Evolutionary conservation across 2,888 invertebrate genomes (phyloP), one percentile per base, ranked within the genome.

Genomic region (Poecilobothrus nobilitatus): DNA sequence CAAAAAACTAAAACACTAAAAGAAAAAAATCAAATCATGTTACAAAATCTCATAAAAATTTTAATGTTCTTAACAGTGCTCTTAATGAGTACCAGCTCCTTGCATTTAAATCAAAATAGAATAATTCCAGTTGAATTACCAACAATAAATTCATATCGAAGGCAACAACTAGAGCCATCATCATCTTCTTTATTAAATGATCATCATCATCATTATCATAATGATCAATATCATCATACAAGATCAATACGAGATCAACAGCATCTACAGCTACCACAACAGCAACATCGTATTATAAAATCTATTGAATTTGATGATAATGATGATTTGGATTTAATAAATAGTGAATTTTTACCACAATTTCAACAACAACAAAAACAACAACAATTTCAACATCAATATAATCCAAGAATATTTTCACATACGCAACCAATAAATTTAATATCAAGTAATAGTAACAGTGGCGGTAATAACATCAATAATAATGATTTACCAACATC

Each of bases 101-200:
- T 72, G 67, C 73, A 73, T 66, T 71, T 73, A 68, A 68, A 70
- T 65, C 63, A 71, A 67, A 71, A 73, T 64, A 66, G 71, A 67
- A 18, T 53, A 53, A 53, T 53, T 15, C 53, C 53, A 53, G 53
- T 53, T 53, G 53, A 53, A 53, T 53, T 53, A 53, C 15, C 53
- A 53, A 53, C 53, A 53, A 18, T 53, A 53, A 53, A 63, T 27
- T 63, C 63, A 63, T 63, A 63, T 63, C 63, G 63, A 63, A 63
- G 63, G 27, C 27, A 22, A 63, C 63, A 63, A 22, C 20, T 33
- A 37, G 10, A 10, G 8, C 44, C 67, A 62, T 66, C 66, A 66
- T 27, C 27, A 27, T 27, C 27, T 27, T 21, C 44, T 10, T 66
- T 22, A 44, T 53, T 53, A 53, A 18, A 18, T 18, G 18, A 53